These are phyloP conservation scores for Malacosoma neustria DNA, from an alignment of 2,888 invertebrate genomes.

Conservation along the genomic window DNA sequence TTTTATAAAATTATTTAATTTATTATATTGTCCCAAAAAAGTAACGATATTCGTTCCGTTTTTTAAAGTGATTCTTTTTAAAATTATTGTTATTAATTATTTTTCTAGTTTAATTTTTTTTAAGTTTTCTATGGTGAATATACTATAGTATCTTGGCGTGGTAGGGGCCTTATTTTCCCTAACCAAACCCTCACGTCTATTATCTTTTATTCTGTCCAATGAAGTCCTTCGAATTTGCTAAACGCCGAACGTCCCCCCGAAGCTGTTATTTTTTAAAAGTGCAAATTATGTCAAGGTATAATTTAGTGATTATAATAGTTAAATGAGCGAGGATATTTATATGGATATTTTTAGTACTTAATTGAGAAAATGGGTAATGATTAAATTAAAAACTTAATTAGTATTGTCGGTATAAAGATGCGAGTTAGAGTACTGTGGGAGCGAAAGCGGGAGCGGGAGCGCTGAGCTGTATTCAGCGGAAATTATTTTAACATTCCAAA, in stretches of 20 bases:
- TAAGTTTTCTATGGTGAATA: no score
- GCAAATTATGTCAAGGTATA: constrained; percentile 64
- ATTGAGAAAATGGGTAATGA: constrained; percentile 35
- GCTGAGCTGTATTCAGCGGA: constrained; percentile 12
- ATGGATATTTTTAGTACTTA: constrained; percentile 68
- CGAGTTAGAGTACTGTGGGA: constrained; percentile 23
- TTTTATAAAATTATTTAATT: no score
- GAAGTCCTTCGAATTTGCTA: constrained; percentile 65
- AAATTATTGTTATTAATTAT: no score
- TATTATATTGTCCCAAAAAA: no score
- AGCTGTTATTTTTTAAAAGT: constrained; percentile 59
- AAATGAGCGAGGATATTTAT: constrained; percentile 58
- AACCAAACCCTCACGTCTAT: no score
- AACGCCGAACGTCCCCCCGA: constrained; percentile 70
- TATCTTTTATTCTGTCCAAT: no score
- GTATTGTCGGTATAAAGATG: constrained; percentile 22
- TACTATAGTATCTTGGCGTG: no score
- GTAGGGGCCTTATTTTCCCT: no score
- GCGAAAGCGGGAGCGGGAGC: constrained; percentile 13
- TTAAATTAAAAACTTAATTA: constrained; percentile 18
- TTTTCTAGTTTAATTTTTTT: no score
- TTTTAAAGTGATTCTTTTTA: no score
- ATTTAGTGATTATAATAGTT: constrained; percentile 55
- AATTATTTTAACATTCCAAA: constrained; percentile 44
- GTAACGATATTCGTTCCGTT: no score